Evolutionary conservation across 2,888 invertebrate genomes (phyloP).

Genomic region (Zaprionus obscuricornis): DNA sequence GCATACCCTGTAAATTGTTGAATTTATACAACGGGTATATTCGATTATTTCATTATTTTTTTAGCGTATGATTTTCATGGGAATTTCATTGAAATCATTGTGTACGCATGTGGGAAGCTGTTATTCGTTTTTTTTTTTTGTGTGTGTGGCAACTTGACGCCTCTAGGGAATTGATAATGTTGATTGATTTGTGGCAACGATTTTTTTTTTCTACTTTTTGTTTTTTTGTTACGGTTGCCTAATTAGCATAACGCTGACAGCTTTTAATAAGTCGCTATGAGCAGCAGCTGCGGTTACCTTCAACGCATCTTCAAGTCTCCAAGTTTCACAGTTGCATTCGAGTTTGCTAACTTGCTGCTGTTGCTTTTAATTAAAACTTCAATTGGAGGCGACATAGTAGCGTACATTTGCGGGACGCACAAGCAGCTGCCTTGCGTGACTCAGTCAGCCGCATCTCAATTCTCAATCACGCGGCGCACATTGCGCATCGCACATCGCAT

Average conservation of each 20-base stretch:
- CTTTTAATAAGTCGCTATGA: slow-evolving; percentile 58
- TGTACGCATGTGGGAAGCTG: too few species aligned
- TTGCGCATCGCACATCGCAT: too few species aligned
- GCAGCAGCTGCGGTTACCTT: slow-evolving; percentile 43
- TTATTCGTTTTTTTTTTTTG: neutral
- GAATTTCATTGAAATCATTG: too few species aligned
- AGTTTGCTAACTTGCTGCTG: slow-evolving; percentile 41
- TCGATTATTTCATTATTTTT: too few species aligned
- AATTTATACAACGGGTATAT: too few species aligned
- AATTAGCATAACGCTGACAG: slow-evolving; percentile 68
- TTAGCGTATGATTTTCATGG: too few species aligned
- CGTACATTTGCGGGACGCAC: neutral
- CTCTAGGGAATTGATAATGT: too few species aligned
- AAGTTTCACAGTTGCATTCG: slow-evolving; percentile 8
- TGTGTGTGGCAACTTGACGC: neutral
- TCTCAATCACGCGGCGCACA: slow-evolving; percentile 63
- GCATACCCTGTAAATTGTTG: too few species aligned
- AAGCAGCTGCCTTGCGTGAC: slow-evolving; percentile 23
- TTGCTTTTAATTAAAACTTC: slow-evolving; percentile 80
- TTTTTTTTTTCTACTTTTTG: neutral
- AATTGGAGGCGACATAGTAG: slow-evolving; percentile 43
- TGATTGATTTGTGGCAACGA: slow-evolving; percentile 69
- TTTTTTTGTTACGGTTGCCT: slow-evolving; percentile 39
- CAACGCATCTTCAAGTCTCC: slow-evolving; percentile 27
- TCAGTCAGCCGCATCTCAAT: slow-evolving; percentile 44